Evolutionary conservation across 2,797 vertebrate species (phyloP).

Genomic region (Ataeniobius toweri): DNA sequence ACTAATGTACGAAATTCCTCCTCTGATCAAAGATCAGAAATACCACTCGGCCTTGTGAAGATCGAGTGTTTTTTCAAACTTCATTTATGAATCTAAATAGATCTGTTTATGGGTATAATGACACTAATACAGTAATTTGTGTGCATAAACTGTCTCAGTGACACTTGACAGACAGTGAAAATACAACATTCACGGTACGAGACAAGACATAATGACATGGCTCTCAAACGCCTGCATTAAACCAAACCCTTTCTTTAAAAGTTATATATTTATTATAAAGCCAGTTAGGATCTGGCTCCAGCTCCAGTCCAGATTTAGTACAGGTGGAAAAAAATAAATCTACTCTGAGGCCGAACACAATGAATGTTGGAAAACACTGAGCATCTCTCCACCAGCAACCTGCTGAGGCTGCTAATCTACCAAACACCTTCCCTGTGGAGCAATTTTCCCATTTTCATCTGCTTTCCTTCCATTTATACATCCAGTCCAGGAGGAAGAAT

Average conservation of each 20-base stretch:
- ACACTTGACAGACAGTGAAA: neutral
- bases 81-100: neutral
- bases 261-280: neutral
- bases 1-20: neutral
- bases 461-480: conserved; percentile 7
- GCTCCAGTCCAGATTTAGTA: neutral
- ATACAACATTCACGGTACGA: neutral
- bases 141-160: neutral
- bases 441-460: conserved; percentile 19
- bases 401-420: conserved; percentile 50
- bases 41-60: neutral
- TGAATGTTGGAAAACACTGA: conserved; percentile 38
- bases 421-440: conserved; percentile 28
- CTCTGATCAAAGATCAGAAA: neutral
- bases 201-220: neutral
- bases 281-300: neutral
- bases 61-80: neutral
- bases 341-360: conserved; percentile 41
- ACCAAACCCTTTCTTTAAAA: neutral
- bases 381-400: conserved; percentile 28
- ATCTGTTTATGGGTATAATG: neutral
- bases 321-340: neutral
- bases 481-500: conserved; percentile 19
- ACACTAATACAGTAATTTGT: neutral
- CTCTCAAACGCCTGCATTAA: neutral